Evolutionary conservation across 92 coral and sea anemone genomes (phyloP).

Genomic region (Actinostola sp.): DNA sequence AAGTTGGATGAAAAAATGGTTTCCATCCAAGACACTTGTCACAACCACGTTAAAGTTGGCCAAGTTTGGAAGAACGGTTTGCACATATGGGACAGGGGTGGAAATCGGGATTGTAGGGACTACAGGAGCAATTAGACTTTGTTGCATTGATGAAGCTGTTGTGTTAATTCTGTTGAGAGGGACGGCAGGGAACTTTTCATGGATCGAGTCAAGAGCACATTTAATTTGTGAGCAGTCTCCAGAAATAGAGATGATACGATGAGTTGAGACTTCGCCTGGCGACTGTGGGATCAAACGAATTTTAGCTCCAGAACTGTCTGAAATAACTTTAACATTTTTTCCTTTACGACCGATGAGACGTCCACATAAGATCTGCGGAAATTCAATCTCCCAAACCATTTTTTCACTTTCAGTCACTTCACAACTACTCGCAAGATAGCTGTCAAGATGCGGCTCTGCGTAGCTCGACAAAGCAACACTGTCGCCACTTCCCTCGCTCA

Average conservation of each 20-base stretch:
- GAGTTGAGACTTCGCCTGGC: slow-evolving; percentile 89
- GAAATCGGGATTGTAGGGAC: slow-evolving; percentile 49
- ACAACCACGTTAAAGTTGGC: slow-evolving; percentile 86
- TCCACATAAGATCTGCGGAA: slow-evolving; percentile 96
- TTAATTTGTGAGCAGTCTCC: slow-evolving; percentile 84
- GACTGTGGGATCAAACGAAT: slow-evolving; percentile 95
- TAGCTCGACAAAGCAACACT: slow-evolving; percentile 70
- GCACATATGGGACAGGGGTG: slow-evolving; percentile 53
- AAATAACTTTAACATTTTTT: slow-evolving; percentile 87
- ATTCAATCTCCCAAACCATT: slow-evolving; percentile 94
- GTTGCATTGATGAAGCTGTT: slow-evolving; percentile 29
- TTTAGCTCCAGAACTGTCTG: slow-evolving; percentile 89
- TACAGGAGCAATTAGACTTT: slow-evolving; percentile 28
- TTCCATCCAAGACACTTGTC: slow-evolving; percentile 89
- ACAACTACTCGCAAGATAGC: slow-evolving; percentile 24
- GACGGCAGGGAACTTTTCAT: slow-evolving; percentile 89
- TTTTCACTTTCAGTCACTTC: slow-evolving; percentile 63
- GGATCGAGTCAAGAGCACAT: slow-evolving; percentile 79
- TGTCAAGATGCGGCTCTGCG: slow-evolving; percentile 58
- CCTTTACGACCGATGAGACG: slow-evolving; percentile 96
- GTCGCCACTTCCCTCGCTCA: slow-evolving; percentile 82
- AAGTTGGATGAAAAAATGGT: slow-evolving; percentile 87
- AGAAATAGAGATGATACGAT: slow-evolving; percentile 86
- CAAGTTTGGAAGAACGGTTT: slow-evolving; percentile 75
- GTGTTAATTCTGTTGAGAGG: slow-evolving; percentile 81